These are phyloP conservation scores for Meganola albula DNA, from an alignment of 2,888 invertebrate species.

Conservation along the genomic window DNA sequence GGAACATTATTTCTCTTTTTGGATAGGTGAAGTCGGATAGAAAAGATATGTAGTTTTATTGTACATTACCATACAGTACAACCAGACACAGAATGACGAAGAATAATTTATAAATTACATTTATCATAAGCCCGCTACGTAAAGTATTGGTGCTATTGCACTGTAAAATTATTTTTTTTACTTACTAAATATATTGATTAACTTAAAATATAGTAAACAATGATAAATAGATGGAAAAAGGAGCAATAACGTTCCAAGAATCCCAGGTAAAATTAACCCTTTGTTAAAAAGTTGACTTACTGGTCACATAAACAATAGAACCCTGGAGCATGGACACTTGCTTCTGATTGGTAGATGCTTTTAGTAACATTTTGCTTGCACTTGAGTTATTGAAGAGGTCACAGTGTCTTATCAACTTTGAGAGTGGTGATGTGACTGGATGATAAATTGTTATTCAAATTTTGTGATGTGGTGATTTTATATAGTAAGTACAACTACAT, in stretches of 20 bases:
- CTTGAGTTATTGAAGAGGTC: not conserved
- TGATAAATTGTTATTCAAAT: slow-evolving; percentile 1
- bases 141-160: slow-evolving; percentile 1
- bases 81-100: slow-evolving; percentile 1
- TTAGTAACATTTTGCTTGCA: slow-evolving; percentile 1
- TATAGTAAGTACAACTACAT: slow-evolving; percentile 1
- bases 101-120: no score
- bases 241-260: not conserved
- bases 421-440: slow-evolving; percentile 1
- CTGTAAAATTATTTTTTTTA: slow-evolving; percentile 1
- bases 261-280: slow-evolving; percentile 1
- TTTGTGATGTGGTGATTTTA: slow-evolving; percentile 1
- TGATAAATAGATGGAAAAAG: not conserved
- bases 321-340: not conserved
- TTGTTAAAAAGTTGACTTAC: slow-evolving; percentile 1
- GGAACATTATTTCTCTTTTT: slow-evolving; percentile 1
- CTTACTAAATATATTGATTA: slow-evolving; percentile 1
- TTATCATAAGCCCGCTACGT: not conserved
- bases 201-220: not conserved
- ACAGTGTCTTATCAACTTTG: slow-evolving; percentile 1
- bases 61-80: not conserved
- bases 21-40: slow-evolving; percentile 2
- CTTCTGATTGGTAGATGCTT: slow-evolving; percentile 2
- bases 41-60: slow-evolving; percentile 1
- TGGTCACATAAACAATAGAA: slow-evolving; percentile 1